Percentiles rank a stretch among this genome's conserved stretches.
These are phyloP conservation scores for Nephila pilipes DNA, from an alignment of 1,140 invertebrate genomes.

Conservation along the genomic window DNA sequence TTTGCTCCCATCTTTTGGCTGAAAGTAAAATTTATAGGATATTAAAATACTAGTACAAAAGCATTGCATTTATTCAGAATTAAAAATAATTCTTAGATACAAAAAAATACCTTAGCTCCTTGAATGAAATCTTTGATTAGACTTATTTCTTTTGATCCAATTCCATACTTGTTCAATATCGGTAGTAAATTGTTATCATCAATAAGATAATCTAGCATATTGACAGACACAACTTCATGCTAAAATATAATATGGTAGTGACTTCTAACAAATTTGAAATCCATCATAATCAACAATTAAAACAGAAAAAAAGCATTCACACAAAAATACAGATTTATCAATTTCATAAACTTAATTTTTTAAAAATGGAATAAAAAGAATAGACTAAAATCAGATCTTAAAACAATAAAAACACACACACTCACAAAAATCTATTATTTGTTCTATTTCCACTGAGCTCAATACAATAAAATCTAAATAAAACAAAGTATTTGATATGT, in stretches of 20 bases:
- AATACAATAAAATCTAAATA: no score
- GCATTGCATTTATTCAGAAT: background rate
- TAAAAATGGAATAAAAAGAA: no score
- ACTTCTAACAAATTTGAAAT: background rate
- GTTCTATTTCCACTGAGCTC: no score
- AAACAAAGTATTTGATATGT: no score
- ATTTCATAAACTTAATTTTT: no score
- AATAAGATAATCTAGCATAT: conserved; percentile 82
- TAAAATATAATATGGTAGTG: conserved; percentile 78
- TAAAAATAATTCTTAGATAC: background rate
- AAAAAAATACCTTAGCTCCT: conserved; percentile 55
- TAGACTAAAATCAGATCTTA: no score
- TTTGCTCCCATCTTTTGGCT: conserved; percentile 42
- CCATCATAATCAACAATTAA: background rate
- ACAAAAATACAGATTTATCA: no score
- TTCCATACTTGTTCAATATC: conserved; percentile 79
- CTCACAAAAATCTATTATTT: no score
- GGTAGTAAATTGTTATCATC: conserved; percentile 80
- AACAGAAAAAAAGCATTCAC: no score
- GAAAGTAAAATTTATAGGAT: background rate
- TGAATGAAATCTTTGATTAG: conserved; percentile 80
- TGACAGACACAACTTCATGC: conserved; percentile 83
- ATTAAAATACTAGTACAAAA: background rate
- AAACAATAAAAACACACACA: no score
- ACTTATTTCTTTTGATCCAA: conserved; percentile 76